These are phyloP conservation scores for Psittacula derbiana DNA, from an alignment of 2,797 vertebrate genomes.

Conservation along the genomic window DNA sequence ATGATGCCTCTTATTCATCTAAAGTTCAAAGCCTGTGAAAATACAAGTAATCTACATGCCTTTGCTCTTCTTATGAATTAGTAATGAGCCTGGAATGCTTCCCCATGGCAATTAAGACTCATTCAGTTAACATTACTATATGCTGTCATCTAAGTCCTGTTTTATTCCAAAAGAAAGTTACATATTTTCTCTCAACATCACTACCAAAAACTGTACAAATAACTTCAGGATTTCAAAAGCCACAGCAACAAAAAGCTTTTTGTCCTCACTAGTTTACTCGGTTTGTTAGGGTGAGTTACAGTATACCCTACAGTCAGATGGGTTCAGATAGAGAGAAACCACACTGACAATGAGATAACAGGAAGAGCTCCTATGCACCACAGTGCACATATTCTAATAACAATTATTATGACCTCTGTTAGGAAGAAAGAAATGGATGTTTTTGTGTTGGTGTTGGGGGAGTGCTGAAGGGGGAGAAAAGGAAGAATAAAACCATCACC, in stretches of 20 bases:
- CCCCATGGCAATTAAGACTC: background rate
- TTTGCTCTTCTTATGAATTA: constrained; percentile 1
- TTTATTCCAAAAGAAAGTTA: background rate
- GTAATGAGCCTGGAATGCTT: background rate
- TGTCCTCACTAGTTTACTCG: background rate
- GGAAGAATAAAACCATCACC: background rate
- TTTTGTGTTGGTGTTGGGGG: background rate
- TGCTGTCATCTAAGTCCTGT: background rate
- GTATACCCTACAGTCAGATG: background rate
- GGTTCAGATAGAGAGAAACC: background rate
- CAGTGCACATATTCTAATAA: background rate
- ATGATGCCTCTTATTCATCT: background rate
- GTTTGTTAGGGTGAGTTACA: background rate
- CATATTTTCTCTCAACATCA: background rate
- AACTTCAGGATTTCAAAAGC: background rate
- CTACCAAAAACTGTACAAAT: background rate
- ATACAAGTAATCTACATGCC: background rate
- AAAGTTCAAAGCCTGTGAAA: constrained; percentile 10
- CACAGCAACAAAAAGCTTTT: background rate
- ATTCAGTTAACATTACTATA: background rate
- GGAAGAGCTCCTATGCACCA: background rate
- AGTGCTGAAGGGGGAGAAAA: background rate
- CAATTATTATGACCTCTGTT: background rate
- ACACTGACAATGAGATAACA: background rate
- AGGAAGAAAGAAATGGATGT: background rate